Percentiles rank a stretch among this genome's conserved stretches.
These are phyloP conservation scores for Galaxias olidus DNA, from an alignment of 2,797 vertebrate species.

Conservation along the genomic window DNA sequence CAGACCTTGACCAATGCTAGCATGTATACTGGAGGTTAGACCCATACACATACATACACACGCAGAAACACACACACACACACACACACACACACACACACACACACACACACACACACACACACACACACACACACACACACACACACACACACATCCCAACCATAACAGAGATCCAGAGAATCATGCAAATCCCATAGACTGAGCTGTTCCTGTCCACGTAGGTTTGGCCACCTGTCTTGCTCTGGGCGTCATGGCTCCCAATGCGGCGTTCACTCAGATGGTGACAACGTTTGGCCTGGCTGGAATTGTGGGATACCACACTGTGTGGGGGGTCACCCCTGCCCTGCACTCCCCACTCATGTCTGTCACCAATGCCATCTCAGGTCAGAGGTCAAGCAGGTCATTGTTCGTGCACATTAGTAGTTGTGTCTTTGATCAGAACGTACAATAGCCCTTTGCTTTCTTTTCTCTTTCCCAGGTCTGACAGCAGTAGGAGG, in stretches of 20 bases:
- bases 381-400: conserved; percentile 51
- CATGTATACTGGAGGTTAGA: conserved; percentile 74
- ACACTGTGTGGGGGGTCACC: conserved; percentile 55
- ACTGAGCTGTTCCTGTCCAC: conserved; percentile 19
- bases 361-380: conserved; percentile 63
- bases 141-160: background rate
- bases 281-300: conserved; percentile 68
- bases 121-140: background rate
- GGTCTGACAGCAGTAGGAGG: conserved; percentile 84
- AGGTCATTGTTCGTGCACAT: background rate
- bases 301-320: conserved; percentile 58
- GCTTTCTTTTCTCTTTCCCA: conserved; percentile 35
- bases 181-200: no score
- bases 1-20: conserved; percentile 70
- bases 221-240: conserved; percentile 73
- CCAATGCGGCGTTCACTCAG: conserved; percentile 64
- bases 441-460: background rate
- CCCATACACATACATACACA: background rate
- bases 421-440: background rate
- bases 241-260: conserved; percentile 71
- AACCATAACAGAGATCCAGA: background rate
- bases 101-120: background rate
- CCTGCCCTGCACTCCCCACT: conserved; percentile 64
- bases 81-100: background rate
- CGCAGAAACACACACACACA: background rate